Evolutionary conservation across 1,140 invertebrate species (phyloP).

Genomic region (Brachionus asplanchnoidis): DNA sequence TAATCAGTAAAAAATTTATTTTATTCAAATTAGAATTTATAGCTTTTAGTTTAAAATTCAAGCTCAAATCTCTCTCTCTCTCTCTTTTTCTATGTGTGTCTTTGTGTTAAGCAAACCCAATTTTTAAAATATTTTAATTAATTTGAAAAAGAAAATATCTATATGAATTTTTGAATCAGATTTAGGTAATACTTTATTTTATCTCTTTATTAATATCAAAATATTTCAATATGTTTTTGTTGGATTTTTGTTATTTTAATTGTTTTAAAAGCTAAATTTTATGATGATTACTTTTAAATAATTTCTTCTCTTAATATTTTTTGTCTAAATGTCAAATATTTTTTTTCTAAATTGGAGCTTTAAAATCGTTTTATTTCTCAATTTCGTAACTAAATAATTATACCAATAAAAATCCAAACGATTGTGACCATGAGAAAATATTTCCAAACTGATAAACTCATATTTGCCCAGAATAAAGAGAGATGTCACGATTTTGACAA

Average conservation of each 20-base stretch:
- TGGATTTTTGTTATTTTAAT: conserved; percentile 24
- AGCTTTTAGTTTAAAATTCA: neutral
- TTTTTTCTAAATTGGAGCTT: neutral
- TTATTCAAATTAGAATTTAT: conserved; percentile 38
- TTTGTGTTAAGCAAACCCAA: neutral
- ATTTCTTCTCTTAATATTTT: conserved; percentile 3
- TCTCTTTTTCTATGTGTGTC: neutral
- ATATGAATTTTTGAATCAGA: conserved; percentile 22
- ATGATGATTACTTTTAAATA: conserved; percentile 27
- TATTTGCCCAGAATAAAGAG: neutral
- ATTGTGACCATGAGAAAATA: neutral
- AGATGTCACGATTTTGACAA: neutral
- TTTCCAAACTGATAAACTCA: neutral
- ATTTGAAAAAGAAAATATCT: neutral
- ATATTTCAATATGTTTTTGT: conserved; percentile 25
- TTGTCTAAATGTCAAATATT: conserved; percentile 8
- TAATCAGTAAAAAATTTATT: conserved; percentile 29
- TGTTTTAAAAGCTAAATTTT: conserved; percentile 30
- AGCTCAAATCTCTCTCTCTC: neutral
- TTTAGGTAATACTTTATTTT: conserved; percentile 37
- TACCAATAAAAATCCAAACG: neutral
- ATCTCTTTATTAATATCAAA: neutral
- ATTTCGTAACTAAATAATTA: neutral
- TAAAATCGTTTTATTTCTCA: neutral
- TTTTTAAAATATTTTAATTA: conserved; percentile 33